These are phyloP conservation scores for Caracal caracal DNA, from an alignment of 2,113 vertebrate genomes.

Conservation along the genomic window DNA sequence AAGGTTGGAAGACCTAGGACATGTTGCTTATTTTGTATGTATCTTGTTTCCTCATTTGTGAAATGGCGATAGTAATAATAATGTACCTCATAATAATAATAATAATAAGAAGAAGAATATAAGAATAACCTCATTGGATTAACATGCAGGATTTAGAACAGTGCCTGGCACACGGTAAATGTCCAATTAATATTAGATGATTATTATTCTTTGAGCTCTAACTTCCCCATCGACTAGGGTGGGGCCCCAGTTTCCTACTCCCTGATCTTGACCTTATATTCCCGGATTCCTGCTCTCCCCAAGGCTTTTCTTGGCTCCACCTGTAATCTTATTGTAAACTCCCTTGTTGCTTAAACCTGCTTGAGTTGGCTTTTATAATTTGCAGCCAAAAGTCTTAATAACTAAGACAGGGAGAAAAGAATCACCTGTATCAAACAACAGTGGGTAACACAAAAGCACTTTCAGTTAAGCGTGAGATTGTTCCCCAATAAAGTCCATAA, in stretches of 20 bases:
- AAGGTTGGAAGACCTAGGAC: not conserved
- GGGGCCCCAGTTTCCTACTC: not conserved
- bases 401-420: not conserved
- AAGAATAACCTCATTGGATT: not conserved
- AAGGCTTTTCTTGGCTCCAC: not conserved
- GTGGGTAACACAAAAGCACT: not conserved
- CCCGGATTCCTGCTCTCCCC: not conserved
- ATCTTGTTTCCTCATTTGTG: not conserved
- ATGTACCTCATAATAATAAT: not conserved
- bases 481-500: not conserved
- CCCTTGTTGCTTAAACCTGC: not conserved
- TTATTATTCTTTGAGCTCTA: constrained; percentile 20
- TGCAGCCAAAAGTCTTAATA: not conserved
- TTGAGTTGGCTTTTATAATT: not conserved
- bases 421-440: not conserved
- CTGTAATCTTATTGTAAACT: not conserved
- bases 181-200: not conserved
- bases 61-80: not conserved
- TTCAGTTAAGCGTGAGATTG: not conserved
- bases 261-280: not conserved
- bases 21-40: not conserved
- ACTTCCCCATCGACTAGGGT: not conserved
- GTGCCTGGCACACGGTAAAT: not conserved
- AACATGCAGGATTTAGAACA: not conserved
- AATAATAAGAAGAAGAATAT: not conserved